Base-by-base conservation (phyloP, 2,113 vertebrate species). In the Romanogobio albipinnatus region DNA sequence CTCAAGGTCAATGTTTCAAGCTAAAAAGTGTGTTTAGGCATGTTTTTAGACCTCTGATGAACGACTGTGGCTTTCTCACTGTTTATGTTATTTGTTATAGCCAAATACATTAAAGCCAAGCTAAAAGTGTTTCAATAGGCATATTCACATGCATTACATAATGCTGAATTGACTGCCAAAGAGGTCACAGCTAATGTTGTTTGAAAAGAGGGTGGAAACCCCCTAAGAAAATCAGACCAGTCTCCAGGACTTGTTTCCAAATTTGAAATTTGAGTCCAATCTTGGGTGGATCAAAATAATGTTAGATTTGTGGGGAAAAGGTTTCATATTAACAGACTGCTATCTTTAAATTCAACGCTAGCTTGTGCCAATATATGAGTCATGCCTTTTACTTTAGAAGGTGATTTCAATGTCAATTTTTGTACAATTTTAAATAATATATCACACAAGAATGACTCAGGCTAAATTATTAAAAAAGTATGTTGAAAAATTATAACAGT, bases 71-170 rank as follows among this genome's bases (percentile, higher is more conserved):
- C 89, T 91, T 89, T 89, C 76, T 70, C 66, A 83, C 53, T 84
- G 64, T 89, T 84, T 87, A 82, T 49, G 24, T 87, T 88, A 89
- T 84, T 89, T 85, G 82, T 85, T 77, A 76, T 45, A 39, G 84
- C 71, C 76, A 51, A 77, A 90, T 88, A 84, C 86, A 89, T 87
- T 88, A 87, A 89, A 84, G 88, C 81, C 86, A 84, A 78, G 61
- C 88, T 89, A 56, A 84, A 90, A 73, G 22, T 84, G 82, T 87
- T 90, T 82, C 82, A 91, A 87, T 66, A 83, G 64, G 90, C 86
- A 86, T 85, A 75, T 87, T 91, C 71, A 84, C 86, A 84, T 84
- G 82, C 62, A 87, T 93, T 94, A 93, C 78, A 88, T 93, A 93
- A 93, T 70, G 76, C 85, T 86, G 90, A 89, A 82, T 10, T 84